These are phyloP conservation scores for Lochmaea capreae DNA, from an alignment of 2,888 invertebrate species.

Conservation along the genomic window DNA sequence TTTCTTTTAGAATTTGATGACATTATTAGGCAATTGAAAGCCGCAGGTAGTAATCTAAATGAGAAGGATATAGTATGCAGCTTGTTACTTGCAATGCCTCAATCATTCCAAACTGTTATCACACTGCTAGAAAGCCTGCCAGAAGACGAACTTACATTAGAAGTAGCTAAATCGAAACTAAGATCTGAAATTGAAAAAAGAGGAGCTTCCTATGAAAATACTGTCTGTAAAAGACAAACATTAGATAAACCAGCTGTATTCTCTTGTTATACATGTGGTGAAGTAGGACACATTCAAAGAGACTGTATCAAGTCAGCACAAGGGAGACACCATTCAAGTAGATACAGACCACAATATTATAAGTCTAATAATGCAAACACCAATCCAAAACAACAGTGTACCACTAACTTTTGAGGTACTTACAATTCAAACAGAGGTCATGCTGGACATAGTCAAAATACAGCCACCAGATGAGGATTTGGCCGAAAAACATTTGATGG, in stretches of 20 bases:
- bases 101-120: conserved; percentile 43
- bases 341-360: not conserved
- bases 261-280: conserved; percentile 22
- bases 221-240: not conserved
- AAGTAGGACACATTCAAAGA: conserved; percentile 28
- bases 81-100: conserved; percentile 37
- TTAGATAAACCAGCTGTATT: not conserved
- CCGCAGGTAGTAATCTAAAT: conserved; percentile 28
- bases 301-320: conserved; percentile 2
- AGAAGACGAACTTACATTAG: conserved; percentile 1
- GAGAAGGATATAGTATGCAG: conserved; percentile 40
- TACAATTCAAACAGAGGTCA: not conserved
- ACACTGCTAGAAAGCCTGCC: conserved; percentile 41
- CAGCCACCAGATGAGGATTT: not conserved
- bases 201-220: conserved; percentile 8
- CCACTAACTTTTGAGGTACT: too few relatives aligned
- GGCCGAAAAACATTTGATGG: not conserved
- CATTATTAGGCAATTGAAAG: conserved; percentile 36
- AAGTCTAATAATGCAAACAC: too few relatives aligned
- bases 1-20: conserved; percentile 38
- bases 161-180: conserved; percentile 15
- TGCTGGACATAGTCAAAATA: not conserved
- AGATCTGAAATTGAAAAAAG: conserved; percentile 33
- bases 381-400: too few relatives aligned
- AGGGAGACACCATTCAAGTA: not conserved